A percentile compares a stretch with the other conserved stretches of the same genome.
These are phyloP conservation scores for Xylota sylvarum DNA, from an alignment of 2,888 invertebrate species.

Conservation along the genomic window DNA sequence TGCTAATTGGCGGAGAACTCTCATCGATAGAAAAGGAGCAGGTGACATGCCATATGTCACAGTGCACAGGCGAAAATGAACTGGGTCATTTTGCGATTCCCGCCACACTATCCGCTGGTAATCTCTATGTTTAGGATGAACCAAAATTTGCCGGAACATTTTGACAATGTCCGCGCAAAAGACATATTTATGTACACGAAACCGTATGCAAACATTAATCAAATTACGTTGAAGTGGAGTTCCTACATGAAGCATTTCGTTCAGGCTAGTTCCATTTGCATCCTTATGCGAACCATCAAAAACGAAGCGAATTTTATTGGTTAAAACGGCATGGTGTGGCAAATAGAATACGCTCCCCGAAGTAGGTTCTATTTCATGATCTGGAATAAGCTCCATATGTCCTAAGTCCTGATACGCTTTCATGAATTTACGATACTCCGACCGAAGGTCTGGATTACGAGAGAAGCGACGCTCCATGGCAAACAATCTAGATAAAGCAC, in stretches of 20 bases:
- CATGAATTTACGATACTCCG: neutral
- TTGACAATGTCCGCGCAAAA: constrained; percentile 23
- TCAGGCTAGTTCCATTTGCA: constrained; percentile 1
- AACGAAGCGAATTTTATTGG: too few relatives aligned
- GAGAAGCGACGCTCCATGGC: constrained; percentile 27
- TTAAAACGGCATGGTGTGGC: too few relatives aligned
- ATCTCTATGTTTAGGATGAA: constrained; percentile 5
- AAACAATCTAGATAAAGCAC: constrained; percentile 12
- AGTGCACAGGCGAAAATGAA: constrained; percentile 6
- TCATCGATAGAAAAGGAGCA: neutral
- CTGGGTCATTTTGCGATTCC: neutral
- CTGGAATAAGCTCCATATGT: neutral
- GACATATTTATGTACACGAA: too few relatives aligned
- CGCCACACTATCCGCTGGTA: constrained; percentile 19
- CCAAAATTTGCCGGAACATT: constrained; percentile 23
- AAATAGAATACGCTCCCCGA: neutral
- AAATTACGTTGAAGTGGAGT: too few relatives aligned
- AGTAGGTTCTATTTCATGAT: neutral
- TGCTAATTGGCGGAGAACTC: neutral
- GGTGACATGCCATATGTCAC: neutral
- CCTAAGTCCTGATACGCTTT: neutral
- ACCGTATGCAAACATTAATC: too few relatives aligned
- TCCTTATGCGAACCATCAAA: constrained; percentile 19
- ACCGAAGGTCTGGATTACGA: neutral
- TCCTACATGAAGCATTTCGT: neutral